A percentile compares a stretch with the other conserved stretches of the same genome.
These are phyloP conservation scores for Glossosoma conforme DNA, from an alignment of 1,140 invertebrate species.

Conservation along the genomic window DNA sequence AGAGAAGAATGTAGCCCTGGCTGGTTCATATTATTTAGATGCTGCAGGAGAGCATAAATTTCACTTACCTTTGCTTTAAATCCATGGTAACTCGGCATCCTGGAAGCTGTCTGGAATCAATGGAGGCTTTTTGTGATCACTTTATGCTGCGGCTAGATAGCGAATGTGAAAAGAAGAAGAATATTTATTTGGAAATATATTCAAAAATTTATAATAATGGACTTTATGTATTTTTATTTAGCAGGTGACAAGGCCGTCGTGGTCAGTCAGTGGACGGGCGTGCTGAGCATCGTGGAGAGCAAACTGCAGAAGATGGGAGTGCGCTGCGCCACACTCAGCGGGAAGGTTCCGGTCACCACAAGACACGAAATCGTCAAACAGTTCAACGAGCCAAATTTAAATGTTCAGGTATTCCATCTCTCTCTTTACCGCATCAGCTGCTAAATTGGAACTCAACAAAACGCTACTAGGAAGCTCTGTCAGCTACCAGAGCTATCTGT, in stretches of 20 bases:
- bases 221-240: background rate
- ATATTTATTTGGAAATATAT: background rate
- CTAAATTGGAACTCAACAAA: too few relatives aligned
- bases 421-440: too few relatives aligned
- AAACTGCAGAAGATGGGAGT: slow-evolving; percentile 55
- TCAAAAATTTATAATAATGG: background rate
- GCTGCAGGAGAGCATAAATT: too few relatives aligned
- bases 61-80: too few relatives aligned
- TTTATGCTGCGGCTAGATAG: background rate
- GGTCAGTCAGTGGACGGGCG: slow-evolving; percentile 82
- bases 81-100: too few relatives aligned
- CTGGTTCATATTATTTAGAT: too few relatives aligned
- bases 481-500: too few relatives aligned
- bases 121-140: background rate
- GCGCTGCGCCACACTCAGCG: slow-evolving; percentile 60
- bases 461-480: too few relatives aligned
- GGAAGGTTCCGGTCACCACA: slow-evolving; percentile 57
- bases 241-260: slow-evolving; percentile 71
- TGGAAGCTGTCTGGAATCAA: too few relatives aligned
- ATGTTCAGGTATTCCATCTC: slow-evolving; percentile 50
- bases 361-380: slow-evolving; percentile 60
- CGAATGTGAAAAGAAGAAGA: too few relatives aligned
- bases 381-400: slow-evolving; percentile 62
- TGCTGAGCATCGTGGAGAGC: slow-evolving; percentile 62
- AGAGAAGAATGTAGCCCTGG: too few relatives aligned